Evolutionary conservation across 2,888 invertebrate species (phyloP).

Genomic region (Himalopsyche japonica): DNA sequence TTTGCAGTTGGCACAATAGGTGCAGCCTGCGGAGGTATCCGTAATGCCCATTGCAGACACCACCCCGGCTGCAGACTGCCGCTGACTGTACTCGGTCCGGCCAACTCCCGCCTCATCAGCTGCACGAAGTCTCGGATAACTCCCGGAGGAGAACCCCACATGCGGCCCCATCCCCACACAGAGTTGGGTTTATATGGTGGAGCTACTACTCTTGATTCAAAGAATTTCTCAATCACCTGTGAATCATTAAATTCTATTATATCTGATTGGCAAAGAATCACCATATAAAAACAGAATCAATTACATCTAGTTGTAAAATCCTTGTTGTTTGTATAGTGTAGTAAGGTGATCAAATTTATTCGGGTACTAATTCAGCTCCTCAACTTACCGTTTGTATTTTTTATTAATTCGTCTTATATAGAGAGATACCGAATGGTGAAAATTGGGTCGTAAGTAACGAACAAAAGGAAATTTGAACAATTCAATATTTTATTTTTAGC

Average conservation of each 20-base stretch:
- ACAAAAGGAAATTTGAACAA: too few species aligned
- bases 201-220: slow-evolving; percentile 84
- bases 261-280: too few species aligned
- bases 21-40: slow-evolving; percentile 87
- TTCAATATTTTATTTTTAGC: too few species aligned
- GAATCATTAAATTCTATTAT: slow-evolving; percentile 9
- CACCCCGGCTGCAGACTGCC: slow-evolving; percentile 74
- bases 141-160: slow-evolving; percentile 81
- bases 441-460: too few species aligned
- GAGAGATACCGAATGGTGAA: too few species aligned
- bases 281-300: neutral
- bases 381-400: too few species aligned
- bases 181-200: slow-evolving; percentile 91
- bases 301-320: too few species aligned
- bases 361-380: too few species aligned
- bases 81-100: slow-evolving; percentile 59
- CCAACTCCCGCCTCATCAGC: slow-evolving; percentile 72
- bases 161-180: slow-evolving; percentile 81
- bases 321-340: too few species aligned
- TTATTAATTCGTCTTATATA: too few species aligned
- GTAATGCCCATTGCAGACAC: slow-evolving; percentile 89
- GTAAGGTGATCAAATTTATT: too few species aligned
- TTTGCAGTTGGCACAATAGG: slow-evolving; percentile 90
- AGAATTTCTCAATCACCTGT: slow-evolving; percentile 88
- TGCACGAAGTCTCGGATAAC: slow-evolving; percentile 92